Evolutionary conservation across 2,888 invertebrate species (phyloP).

Genomic region (Eupithecia vulgata): DNA sequence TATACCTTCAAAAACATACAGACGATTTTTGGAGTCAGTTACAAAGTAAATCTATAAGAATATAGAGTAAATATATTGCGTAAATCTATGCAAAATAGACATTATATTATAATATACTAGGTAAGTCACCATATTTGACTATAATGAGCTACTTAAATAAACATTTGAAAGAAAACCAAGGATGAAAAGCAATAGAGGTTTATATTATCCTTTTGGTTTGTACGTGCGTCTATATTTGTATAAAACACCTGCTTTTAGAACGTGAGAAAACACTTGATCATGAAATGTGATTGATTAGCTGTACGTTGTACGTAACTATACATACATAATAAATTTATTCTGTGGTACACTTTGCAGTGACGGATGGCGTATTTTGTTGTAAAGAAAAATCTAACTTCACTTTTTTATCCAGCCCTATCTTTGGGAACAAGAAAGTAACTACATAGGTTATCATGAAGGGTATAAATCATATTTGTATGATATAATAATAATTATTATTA

Average conservation of each 20-base stretch:
- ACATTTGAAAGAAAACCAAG: neutral
- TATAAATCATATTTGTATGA: too few relatives aligned
- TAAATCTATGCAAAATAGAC: neutral
- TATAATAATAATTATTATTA: too few relatives aligned
- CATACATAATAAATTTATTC: neutral
- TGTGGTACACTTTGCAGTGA: too few relatives aligned
- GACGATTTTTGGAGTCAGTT: too few relatives aligned
- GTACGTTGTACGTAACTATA: neutral
- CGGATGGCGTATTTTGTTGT: too few relatives aligned
- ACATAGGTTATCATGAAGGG: too few relatives aligned
- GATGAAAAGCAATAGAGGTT: neutral
- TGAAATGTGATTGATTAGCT: neutral
- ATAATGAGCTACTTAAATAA: neutral
- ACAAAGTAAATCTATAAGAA: too few relatives aligned
- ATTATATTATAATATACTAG: neutral
- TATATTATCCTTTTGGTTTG: neutral
- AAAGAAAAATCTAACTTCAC: too few relatives aligned
- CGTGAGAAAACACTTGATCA: constrained; percentile 6
- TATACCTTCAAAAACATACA: neutral
- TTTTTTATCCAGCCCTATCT: too few relatives aligned
- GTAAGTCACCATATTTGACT: neutral
- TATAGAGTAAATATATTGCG: too few relatives aligned
- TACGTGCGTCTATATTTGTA: neutral
- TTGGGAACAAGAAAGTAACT: too few relatives aligned
- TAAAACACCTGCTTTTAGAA: neutral